Percentiles rank a stretch among this genome's conserved stretches.
These are phyloP conservation scores for Triplophysa rosa DNA, from an alignment of 2,113 vertebrate genomes.

Conservation along the genomic window DNA sequence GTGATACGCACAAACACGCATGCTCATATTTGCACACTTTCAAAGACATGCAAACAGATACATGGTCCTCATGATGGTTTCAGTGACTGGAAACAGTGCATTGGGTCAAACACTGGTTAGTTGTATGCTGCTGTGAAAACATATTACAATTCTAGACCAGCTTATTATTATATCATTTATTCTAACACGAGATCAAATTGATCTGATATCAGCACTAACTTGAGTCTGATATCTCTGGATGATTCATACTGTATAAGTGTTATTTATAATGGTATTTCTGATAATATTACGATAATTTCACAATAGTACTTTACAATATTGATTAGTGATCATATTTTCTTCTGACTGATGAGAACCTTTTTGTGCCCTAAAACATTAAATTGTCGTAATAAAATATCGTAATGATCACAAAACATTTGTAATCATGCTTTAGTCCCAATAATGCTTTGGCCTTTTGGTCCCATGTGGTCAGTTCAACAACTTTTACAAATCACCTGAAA, in stretches of 20 bases:
- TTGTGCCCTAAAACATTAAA: too few species aligned
- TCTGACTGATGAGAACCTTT: too few species aligned
- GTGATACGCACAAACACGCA: neutral
- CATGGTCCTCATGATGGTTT: neutral
- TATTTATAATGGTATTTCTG: neutral
- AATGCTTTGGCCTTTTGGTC: too few species aligned
- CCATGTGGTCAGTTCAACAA: neutral
- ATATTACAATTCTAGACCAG: neutral
- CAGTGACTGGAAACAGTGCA: constrained; percentile 12
- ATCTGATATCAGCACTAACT: neutral
- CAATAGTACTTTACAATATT: neutral
- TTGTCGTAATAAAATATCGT: too few species aligned
- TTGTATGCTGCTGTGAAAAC: neutral
- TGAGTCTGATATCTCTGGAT: too few species aligned
- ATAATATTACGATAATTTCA: neutral
- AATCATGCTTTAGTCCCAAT: neutral
- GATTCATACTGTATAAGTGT: too few species aligned
- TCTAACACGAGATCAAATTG: neutral
- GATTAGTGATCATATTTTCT: neutral
- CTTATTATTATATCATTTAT: neutral
- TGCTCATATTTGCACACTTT: neutral
- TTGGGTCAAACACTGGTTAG: constrained; percentile 8
- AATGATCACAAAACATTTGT: too few species aligned
- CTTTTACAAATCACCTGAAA: neutral
- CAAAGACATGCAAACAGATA: constrained; percentile 8